Percentiles rank a stretch among this genome's conserved stretches.
Evolutionary conservation across 2,888 invertebrate species (phyloP).

Genomic region (Drosophila recens): DNA sequence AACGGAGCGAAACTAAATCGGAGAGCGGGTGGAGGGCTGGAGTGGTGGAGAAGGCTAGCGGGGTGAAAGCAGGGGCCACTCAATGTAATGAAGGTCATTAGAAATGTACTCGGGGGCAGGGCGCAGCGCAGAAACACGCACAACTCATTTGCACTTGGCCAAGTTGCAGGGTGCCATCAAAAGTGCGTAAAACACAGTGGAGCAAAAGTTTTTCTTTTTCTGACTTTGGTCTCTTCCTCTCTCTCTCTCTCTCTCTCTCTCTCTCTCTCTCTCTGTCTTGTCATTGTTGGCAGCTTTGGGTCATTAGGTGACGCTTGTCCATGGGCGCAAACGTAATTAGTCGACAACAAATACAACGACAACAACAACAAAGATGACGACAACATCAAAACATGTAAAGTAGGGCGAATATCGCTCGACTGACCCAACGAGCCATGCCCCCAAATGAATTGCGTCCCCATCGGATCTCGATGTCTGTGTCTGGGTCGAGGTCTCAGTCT

Average conservation of each 20-base stretch:
- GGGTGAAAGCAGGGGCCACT: constrained; percentile 49
- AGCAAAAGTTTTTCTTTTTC: constrained; percentile 57
- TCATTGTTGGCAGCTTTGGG: constrained; percentile 73
- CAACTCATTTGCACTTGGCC: constrained; percentile 66
- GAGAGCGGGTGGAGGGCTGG: not conserved
- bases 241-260: not conserved
- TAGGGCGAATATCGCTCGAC: constrained; percentile 66
- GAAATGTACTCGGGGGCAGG: constrained; percentile 62
- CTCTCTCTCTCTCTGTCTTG: constrained; percentile 1
- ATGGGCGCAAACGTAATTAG: constrained; percentile 77
- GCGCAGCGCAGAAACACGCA: constrained; percentile 32
- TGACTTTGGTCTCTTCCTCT: constrained; percentile 3
- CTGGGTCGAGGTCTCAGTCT: constrained; percentile 2
- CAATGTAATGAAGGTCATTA: constrained; percentile 81
- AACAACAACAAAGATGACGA: constrained; percentile 29
- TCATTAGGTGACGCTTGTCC: constrained; percentile 80
- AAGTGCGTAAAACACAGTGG: constrained; percentile 60
- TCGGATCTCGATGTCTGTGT: constrained; percentile 10
- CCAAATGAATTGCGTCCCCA: constrained; percentile 37
- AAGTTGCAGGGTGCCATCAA: constrained; percentile 49
- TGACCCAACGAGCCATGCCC: constrained; percentile 65
- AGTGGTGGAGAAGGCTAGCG: not conserved
- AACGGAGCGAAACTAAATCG: constrained; percentile 30
- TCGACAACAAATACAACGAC: constrained; percentile 40
- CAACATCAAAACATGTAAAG: constrained; percentile 77